phyloP scores from a whole-genome alignment of 2,797 vertebrate species.

The Streptopelia turtur region DNA sequence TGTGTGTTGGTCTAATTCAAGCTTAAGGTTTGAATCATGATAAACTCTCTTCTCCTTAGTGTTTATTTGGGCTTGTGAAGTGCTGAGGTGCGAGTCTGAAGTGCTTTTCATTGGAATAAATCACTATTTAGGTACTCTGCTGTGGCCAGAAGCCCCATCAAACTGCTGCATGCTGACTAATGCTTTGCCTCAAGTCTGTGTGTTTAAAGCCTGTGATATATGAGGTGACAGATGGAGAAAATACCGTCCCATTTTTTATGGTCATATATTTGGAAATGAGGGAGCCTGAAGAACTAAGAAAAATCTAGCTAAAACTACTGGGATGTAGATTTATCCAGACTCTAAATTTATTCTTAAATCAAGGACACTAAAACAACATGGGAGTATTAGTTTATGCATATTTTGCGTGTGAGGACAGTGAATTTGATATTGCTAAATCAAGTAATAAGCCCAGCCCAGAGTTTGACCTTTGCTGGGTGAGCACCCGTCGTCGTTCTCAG shows the following conservation, averaged over 20 bases:
- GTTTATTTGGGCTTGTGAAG: background rate
- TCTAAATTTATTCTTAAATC: slow-evolving; percentile 20
- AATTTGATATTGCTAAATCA: background rate
- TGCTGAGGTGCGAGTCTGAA: background rate
- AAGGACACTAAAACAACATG: background rate
- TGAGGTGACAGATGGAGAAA: slow-evolving; percentile 52
- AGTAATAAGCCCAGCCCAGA: background rate
- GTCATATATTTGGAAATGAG: slow-evolving; percentile 37
- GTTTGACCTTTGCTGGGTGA: background rate
- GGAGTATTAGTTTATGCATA: background rate
- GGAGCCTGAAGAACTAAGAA: background rate
- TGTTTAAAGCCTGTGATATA: background rate
- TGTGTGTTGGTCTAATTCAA: background rate
- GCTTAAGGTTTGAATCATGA: background rate
- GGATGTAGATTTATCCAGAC: background rate
- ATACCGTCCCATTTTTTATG: slow-evolving; percentile 18
- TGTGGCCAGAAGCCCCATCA: background rate
- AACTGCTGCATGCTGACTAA: slow-evolving; percentile 27
- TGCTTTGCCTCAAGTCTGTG: background rate
- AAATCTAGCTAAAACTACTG: background rate
- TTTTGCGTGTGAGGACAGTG: background rate
- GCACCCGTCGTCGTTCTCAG: background rate
- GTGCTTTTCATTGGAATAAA: background rate
- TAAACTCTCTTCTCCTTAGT: background rate
- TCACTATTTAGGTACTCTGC: background rate